Percentiles rank a stretch among this genome's conserved stretches.
phyloP scores from a whole-genome alignment of 2,113 vertebrate genomes.

The Paralichthys olivaceus region DNA sequence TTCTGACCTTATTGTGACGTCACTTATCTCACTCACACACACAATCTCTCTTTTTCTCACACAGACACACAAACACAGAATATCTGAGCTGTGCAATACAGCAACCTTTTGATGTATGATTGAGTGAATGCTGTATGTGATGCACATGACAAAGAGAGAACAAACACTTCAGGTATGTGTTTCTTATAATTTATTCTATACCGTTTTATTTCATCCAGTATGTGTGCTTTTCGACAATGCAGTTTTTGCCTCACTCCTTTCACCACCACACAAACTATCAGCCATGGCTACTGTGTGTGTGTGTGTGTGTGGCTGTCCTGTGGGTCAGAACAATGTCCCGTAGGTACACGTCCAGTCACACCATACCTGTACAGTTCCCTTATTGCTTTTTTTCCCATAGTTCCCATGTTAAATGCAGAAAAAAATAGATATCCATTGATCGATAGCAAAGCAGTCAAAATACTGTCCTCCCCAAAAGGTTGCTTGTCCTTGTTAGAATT shows the following conservation, averaged over 20 bases:
- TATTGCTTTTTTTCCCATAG: constrained; percentile 80
- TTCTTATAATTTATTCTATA: constrained; percentile 82
- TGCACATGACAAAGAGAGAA: constrained; percentile 3
- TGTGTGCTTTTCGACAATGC: constrained; percentile 83
- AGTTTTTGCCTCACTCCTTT: constrained; percentile 52
- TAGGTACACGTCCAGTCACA: constrained; percentile 53
- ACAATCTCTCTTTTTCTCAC: not conserved
- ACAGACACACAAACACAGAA: not conserved
- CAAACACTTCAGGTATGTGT: constrained; percentile 51
- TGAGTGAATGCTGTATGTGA: constrained; percentile 1
- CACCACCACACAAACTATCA: constrained; percentile 45
- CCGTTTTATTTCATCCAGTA: constrained; percentile 80
- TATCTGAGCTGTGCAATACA: too few relatives aligned
- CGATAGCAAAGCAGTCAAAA: constrained; percentile 77
- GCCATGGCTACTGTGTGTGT: constrained; percentile 42
- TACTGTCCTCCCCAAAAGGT: constrained; percentile 65
- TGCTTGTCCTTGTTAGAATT: constrained; percentile 59
- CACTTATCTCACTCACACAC: not conserved
- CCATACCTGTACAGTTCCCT: constrained; percentile 71
- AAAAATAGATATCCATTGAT: constrained; percentile 77
- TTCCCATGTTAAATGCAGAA: constrained; percentile 74
- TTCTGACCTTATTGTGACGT: too few relatives aligned
- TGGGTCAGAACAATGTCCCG: constrained; percentile 56
- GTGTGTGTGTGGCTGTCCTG: constrained; percentile 10
- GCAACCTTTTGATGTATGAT: not conserved